These are phyloP conservation scores for Microcebus lehilahytsara DNA, from an alignment of 2,113 vertebrate genomes.

Conservation along the genomic window DNA sequence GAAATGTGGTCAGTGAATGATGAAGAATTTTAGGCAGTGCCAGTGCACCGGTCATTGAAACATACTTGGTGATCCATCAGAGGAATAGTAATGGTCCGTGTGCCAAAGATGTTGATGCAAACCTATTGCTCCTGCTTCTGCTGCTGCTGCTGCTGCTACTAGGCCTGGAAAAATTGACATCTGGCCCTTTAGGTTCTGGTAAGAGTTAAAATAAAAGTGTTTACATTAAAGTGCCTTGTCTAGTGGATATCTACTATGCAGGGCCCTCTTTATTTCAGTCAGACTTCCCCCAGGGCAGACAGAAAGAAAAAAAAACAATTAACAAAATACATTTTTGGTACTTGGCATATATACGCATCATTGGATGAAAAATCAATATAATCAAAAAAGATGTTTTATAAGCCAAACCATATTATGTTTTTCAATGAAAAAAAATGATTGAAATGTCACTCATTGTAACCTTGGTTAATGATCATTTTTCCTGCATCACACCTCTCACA, in stretches of 20 bases:
- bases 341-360: not conserved
- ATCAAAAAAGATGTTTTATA: not conserved
- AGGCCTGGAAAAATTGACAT: not conserved
- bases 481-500: not conserved
- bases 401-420: not conserved
- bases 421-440: not conserved
- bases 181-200: not conserved
- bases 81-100: not conserved
- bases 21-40: not conserved
- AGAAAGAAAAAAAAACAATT: not conserved
- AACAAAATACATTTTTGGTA: not conserved
- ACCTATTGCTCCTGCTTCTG: conserved; percentile 6
- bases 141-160: not conserved
- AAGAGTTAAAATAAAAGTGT: conserved; percentile 34
- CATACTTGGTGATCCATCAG: not conserved
- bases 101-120: conserved; percentile 42
- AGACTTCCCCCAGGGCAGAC: not conserved
- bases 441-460: not conserved
- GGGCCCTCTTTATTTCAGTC: not conserved
- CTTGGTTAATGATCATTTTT: not conserved
- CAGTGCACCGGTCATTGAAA: not conserved
- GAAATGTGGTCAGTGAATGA: not conserved
- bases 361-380: not conserved
- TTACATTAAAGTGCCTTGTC: conserved; percentile 1
- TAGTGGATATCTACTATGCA: not conserved